phyloP scores from a whole-genome alignment of 2,113 vertebrate genomes.

The Protobothrops flavoviridis region DNA sequence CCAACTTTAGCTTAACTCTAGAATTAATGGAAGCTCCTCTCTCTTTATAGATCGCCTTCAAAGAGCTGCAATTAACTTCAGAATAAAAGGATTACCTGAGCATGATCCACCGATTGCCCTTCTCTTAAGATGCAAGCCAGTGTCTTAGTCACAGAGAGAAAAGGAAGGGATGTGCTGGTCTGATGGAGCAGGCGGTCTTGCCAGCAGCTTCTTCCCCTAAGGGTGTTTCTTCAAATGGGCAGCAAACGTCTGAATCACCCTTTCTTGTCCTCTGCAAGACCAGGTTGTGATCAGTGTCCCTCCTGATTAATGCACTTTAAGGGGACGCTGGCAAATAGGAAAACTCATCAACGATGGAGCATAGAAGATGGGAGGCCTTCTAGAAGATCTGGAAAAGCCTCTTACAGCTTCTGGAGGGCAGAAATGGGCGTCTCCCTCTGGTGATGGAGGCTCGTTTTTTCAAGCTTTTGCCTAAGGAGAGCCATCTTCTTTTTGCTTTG shows the following conservation, averaged over 20 bases:
- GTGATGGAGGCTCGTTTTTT: not conserved
- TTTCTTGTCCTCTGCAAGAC: constrained; percentile 56
- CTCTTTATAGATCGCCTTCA: constrained; percentile 2
- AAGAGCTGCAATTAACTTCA: constrained; percentile 10
- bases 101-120: not conserved
- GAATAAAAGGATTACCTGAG: not conserved
- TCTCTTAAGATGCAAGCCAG: not conserved
- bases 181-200: not conserved
- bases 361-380: not conserved
- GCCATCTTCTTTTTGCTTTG: not conserved
- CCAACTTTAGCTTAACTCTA: not conserved
- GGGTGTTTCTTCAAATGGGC: constrained; percentile 59
- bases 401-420: not conserved
- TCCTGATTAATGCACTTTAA: not conserved
- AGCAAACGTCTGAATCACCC: constrained; percentile 57
- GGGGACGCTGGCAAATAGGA: not conserved
- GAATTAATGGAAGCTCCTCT: constrained; percentile 17
- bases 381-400: not conserved
- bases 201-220: constrained; percentile 39
- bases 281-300: constrained; percentile 18
- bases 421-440: not conserved
- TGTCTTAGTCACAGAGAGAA: not conserved
- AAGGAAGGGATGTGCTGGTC: constrained; percentile 10
- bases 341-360: not conserved
- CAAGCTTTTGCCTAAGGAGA: not conserved